Evolutionary conservation across 2,888 invertebrate genomes (phyloP).

Genomic region (Cremastinae sp.): DNA sequence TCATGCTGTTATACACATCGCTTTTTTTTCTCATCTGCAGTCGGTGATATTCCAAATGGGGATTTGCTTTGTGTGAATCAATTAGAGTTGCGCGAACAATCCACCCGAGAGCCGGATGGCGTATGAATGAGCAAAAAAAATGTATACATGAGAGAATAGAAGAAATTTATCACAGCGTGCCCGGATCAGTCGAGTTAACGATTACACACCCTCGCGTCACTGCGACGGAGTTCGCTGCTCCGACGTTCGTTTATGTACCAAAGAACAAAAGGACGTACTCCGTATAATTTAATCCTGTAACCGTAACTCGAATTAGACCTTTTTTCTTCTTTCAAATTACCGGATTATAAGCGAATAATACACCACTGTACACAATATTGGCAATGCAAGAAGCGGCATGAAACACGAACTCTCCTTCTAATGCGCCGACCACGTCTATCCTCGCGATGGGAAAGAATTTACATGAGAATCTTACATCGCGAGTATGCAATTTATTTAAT

Average conservation of each 20-base stretch:
- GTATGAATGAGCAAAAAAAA: conserved; percentile 25
- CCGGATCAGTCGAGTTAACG: no score
- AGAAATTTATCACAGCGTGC: neutral
- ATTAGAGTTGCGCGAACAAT: conserved; percentile 1
- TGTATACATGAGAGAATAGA: conserved; percentile 34
- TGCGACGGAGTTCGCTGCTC: no score
- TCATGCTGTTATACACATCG: neutral
- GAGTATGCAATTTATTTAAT: conserved; percentile 47
- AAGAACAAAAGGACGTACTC: conserved; percentile 10
- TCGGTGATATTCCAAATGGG: neutral
- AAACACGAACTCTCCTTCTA: conserved; percentile 37
- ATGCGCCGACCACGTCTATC: conserved; percentile 18
- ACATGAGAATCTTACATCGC: conserved; percentile 56
- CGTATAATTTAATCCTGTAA: neutral
- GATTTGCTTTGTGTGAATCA: neutral
- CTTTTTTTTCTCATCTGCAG: neutral
- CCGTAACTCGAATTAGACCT: conserved; percentile 1
- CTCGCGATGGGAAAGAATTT: conserved; percentile 62
- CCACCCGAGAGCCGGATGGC: conserved; percentile 4
- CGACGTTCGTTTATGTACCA: neutral
- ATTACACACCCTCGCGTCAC: no score
- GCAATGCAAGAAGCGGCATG: conserved; percentile 18
- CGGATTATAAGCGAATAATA: neutral
- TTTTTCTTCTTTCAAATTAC: neutral
- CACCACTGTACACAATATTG: conserved; percentile 11